Evolutionary conservation across 1,140 invertebrate genomes (phyloP).

Genomic region (Coboldia fuscipes): DNA sequence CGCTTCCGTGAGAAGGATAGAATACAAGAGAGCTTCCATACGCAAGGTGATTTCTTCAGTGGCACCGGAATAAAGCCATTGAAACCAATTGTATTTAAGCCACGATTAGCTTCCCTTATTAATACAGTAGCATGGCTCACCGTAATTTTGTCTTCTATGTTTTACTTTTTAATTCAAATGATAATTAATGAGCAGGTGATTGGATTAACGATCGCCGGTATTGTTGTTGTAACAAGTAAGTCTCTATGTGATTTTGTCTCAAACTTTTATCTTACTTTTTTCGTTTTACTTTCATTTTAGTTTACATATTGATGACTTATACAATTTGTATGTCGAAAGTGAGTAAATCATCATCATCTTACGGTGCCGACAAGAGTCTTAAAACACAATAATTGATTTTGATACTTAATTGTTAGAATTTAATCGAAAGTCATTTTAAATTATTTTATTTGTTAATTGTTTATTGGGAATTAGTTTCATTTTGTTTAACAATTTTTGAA

Average conservation of each 20-base stretch:
- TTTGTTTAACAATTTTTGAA: no score
- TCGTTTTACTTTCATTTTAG: constrained; percentile 30
- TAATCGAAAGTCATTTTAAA: no score
- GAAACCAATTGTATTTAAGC: constrained; percentile 27
- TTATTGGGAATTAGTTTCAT: no score
- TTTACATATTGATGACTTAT: constrained; percentile 53
- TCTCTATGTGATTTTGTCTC: constrained; percentile 10
- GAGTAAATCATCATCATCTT: constrained; percentile 54
- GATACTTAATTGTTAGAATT: no score
- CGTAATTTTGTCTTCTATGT: constrained; percentile 42
- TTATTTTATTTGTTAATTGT: no score
- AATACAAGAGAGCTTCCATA: constrained; percentile 56
- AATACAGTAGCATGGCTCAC: constrained; percentile 50
- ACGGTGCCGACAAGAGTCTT: no score
- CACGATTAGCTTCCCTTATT: constrained; percentile 40
- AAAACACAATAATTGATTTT: no score
- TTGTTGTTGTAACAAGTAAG: constrained; percentile 50
- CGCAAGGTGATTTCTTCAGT: constrained; percentile 63
- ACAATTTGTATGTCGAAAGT: constrained; percentile 67
- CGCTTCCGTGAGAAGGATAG: constrained; percentile 37
- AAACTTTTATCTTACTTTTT: constrained; percentile 2
- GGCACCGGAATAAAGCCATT: constrained; percentile 43
- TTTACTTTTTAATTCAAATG: constrained; percentile 42
- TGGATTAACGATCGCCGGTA: constrained; percentile 41
- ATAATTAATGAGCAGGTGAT: constrained; percentile 47